Evolutionary conservation across 2,888 invertebrate species (phyloP), one percentile per base, ranked within the genome.

Genomic region (Augiades crinisus): DNA sequence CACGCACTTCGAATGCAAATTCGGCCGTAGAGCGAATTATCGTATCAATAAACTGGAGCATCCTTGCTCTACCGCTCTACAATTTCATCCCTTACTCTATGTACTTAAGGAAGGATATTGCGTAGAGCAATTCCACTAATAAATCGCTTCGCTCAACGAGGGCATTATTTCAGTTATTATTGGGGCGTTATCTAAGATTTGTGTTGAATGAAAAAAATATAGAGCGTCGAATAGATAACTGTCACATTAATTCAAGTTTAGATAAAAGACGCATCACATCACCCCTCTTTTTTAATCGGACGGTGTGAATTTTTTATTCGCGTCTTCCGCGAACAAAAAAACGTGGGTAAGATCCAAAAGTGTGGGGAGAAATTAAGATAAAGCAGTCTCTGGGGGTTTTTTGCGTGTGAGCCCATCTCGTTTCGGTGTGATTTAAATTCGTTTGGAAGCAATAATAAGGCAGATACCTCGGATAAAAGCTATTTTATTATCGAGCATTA

Each of bases 171-270:
- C 54, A 52, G 59, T 68, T 75, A 81, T 80, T 74, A 77, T 55
- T 56, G 72, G 79, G 81, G 81, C 81, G 81, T 78, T 70, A 54
- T 68, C 68, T 68, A 63, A 72, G 68, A 75, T 69, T 59, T 60
- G 49, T 54, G 53, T 37, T 67, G 64, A 68, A 68, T 62, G 45
- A 64, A 54, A 47, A 47, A 55, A 61, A 62, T n/a, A 56, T 60
- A 58, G 60, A 67, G 72, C 75, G 77, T 79, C 61, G 74, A 54
- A 79, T 73, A 80, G 77, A 78, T 77, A 77, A 70, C 76, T 77
- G 72, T 74, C 71, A 69, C 64, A 76, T 81, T 76, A 77, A 75
- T 80, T 76, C 68, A 70, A 61, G 63, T 63, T 62, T 61, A 41
- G 58, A 50, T 60, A 54, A 53, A 31, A 61, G 55, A 55, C 45